Conservation (phyloP, 2,888 invertebrate genomes). For the Nemurella pictetii region DNA sequence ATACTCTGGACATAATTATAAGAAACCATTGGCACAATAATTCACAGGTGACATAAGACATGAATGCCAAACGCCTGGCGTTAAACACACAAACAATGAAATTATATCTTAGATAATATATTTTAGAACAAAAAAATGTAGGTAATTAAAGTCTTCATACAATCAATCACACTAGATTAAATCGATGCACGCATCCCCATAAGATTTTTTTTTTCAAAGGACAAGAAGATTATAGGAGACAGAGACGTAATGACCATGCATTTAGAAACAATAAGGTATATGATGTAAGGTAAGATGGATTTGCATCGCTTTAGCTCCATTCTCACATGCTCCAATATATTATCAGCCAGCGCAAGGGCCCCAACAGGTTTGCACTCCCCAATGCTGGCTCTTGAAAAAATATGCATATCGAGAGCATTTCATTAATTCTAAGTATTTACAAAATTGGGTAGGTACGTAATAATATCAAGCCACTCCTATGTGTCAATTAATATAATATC, state of each 20-base stretch:
- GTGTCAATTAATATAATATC: conserved; percentile 27
- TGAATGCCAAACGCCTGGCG: background rate
- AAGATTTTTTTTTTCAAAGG: conserved; percentile 14
- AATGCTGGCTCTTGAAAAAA: conserved; percentile 24
- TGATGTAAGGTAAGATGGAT: background rate
- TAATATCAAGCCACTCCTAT: conserved; percentile 34
- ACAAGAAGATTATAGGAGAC: conserved; percentile 31
- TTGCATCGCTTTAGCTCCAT: background rate
- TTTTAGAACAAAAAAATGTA: background rate
- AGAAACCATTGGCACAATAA: background rate
- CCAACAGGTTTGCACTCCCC: background rate
- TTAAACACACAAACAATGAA: background rate
- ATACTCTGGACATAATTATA: background rate
- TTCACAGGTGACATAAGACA: background rate
- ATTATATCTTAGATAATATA: background rate
- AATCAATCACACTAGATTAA: conserved; percentile 23
- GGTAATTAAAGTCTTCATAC: conserved; percentile 4
- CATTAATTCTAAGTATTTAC: conserved; percentile 40
- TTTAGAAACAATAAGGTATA: conserved; percentile 26
- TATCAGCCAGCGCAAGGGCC: background rate
- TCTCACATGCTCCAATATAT: background rate
- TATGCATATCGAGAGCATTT: conserved; percentile 32
- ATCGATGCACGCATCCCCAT: conserved; percentile 7
- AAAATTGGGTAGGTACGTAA: conserved; percentile 37
- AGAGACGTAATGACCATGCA: conserved; percentile 29